Evolutionary conservation across 2,888 invertebrate genomes (phyloP), one percentile per base, ranked within the genome.

Genomic region (Myopa tessellatipennis): DNA sequence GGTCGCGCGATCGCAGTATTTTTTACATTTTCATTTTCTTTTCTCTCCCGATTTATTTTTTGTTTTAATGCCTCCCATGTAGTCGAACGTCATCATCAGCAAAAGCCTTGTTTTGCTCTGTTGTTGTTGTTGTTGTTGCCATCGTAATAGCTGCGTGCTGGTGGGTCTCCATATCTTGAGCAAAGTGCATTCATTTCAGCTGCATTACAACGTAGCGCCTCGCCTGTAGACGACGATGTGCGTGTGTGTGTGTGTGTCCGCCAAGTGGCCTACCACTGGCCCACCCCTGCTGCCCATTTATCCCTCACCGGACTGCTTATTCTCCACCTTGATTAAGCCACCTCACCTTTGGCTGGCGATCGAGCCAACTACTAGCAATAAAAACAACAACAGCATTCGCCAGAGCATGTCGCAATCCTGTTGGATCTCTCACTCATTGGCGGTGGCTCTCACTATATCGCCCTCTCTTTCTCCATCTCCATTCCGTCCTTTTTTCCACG

Each of bases 391-490:
- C 63, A 63, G 40, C 63, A 50, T 52, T 18, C 74, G 18, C 16
- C 67, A 67, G 52, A 67, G 52, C 55, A 34, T 65, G 65, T 45
- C 50, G 36, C 36, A n/a, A 34, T 58, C 36, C 71, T 58, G 55
- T 38, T 55, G 71, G 16, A 16, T 36, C 70, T 18, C 34, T 79
- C 79, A 79, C 79, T 81, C 84, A 82, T 81, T 83, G 83, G 85
- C 85, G 86, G 85, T 86, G 83, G 86, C 86, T 86, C 85, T 86
- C n/a, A 55, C 87, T 87, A 87, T 87, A 87, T 87, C 87, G 86
- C 87, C 85, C 86, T 83, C 79, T 38, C 60, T 68, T 45, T 58
- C 75, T 52, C 68, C 36, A 26, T 55, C 14, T 70, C 26, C 18
- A 50, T n/a, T 70, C n/a, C 50, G 34, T 10, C 77, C 74, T 55